Evolutionary conservation across 2,888 invertebrate genomes (phyloP).

Genomic region (Steinernema hermaphroditum): DNA sequence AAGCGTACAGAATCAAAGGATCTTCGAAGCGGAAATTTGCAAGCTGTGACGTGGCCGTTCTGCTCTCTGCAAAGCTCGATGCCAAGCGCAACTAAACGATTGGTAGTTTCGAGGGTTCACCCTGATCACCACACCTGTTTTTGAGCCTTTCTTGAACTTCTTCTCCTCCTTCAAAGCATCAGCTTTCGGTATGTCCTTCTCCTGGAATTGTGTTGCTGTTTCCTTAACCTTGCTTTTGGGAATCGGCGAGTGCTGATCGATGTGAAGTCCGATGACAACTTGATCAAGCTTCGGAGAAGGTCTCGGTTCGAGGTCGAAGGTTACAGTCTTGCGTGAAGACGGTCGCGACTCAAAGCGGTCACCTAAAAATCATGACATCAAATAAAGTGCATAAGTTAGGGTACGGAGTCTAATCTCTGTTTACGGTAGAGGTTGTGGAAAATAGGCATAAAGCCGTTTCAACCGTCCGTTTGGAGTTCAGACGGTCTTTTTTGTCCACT

Average conservation of each 20-base stretch:
- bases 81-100: background rate
- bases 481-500: too few relatives aligned
- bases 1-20: background rate
- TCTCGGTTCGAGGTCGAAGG: conserved; percentile 10
- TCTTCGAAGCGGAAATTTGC: conserved; percentile 5
- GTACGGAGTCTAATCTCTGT: too few relatives aligned
- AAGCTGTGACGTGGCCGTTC: conserved; percentile 12
- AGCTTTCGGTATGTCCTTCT: background rate
- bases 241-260: background rate
- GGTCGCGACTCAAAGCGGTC: conserved; percentile 4
- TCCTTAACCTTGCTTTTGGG: background rate
- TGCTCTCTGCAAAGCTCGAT: conserved; percentile 16
- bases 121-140: background rate
- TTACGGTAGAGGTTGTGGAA: too few relatives aligned
- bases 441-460: too few relatives aligned
- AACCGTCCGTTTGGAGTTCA: too few relatives aligned
- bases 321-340: background rate
- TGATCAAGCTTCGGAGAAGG: background rate
- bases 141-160: background rate
- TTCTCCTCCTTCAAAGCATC: background rate
- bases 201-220: background rate
- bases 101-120: background rate
- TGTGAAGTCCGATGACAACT: conserved; percentile 7
- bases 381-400: background rate
- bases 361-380: background rate